Percentiles rank a stretch among this genome's conserved stretches.
These are phyloP conservation scores for Apomyelois bistriatella DNA, from an alignment of 2,888 invertebrate genomes.

Conservation along the genomic window DNA sequence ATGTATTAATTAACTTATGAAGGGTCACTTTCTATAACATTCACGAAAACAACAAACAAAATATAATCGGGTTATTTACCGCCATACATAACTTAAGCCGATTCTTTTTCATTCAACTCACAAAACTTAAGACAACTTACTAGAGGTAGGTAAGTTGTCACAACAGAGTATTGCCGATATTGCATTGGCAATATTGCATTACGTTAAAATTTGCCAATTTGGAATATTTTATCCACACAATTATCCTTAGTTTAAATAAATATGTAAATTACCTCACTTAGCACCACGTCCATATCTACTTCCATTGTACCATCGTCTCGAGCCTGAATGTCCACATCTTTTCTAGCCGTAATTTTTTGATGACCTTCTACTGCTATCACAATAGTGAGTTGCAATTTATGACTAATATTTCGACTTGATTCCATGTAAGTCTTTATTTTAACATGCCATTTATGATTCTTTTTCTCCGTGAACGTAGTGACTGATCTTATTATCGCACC, in stretches of 20 bases:
- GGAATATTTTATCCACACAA: no score
- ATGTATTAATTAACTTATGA: no score
- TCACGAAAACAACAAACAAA: no score
- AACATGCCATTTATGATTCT: conserved; percentile 46
- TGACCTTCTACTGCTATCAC: conserved; percentile 46
- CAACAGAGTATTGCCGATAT: no score
- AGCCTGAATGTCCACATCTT: conserved; percentile 32
- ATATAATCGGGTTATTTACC: no score
- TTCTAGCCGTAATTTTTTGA: conserved; percentile 45
- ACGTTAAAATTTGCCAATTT: no score
- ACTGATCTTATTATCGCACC: conserved; percentile 82
- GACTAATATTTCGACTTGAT: conserved; percentile 32
- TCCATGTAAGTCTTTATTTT: conserved; percentile 51
- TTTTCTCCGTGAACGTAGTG: conserved; percentile 57
- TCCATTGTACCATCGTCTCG: conserved; percentile 47
- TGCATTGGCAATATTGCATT: no score
- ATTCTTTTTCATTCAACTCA: no score
- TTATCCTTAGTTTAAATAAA: background rate
- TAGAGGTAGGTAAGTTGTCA: no score
- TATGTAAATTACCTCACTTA: conserved; percentile 47
- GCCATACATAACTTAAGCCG: no score
- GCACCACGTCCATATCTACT: conserved; percentile 44
- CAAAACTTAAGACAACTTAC: no score
- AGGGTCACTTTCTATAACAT: no score
- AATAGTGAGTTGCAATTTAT: conserved; percentile 42